Conservation (phyloP, 1,140 invertebrate species). For the Drosophila repleta region DNA sequence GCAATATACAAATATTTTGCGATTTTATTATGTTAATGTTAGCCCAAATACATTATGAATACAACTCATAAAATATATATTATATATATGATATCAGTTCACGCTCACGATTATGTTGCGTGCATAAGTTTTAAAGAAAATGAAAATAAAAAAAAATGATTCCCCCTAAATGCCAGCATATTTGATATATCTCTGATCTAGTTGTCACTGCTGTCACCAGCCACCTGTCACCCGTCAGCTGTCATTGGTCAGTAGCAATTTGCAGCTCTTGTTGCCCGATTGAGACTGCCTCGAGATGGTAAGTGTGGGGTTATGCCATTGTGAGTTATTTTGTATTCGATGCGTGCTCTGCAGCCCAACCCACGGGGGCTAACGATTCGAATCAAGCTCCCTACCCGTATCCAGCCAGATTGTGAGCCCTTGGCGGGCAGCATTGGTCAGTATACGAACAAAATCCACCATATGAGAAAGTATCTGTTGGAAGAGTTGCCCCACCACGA, state of each 20-base stretch:
- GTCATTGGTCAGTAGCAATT: no score
- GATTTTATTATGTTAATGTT: constrained; percentile 64
- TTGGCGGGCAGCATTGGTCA: not conserved
- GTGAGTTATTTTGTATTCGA: not conserved
- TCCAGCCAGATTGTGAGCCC: constrained; percentile 12
- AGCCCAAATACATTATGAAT: constrained; percentile 52
- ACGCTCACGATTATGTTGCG: constrained; percentile 25
- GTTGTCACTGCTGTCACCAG: no score
- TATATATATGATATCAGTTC: constrained; percentile 21
- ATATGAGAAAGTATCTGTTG: not conserved
- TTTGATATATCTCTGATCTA: no score
- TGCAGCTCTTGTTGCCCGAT: no score
- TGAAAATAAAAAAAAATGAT: constrained; percentile 26
- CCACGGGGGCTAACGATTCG: not conserved
- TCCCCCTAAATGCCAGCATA: no score
- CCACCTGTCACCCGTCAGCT: no score
- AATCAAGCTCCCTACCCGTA: not conserved
- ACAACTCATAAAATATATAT: not conserved
- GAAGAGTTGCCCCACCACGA: not conserved
- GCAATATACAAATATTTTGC: constrained; percentile 62
- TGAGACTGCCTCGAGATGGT: no score
- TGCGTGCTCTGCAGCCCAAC: not conserved
- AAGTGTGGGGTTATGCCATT: not conserved
- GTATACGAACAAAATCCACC: constrained; percentile 23
- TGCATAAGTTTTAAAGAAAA: constrained; percentile 33